These are phyloP conservation scores for Drosophila prolongata DNA, from an alignment of 2,888 invertebrate genomes.

Conservation along the genomic window DNA sequence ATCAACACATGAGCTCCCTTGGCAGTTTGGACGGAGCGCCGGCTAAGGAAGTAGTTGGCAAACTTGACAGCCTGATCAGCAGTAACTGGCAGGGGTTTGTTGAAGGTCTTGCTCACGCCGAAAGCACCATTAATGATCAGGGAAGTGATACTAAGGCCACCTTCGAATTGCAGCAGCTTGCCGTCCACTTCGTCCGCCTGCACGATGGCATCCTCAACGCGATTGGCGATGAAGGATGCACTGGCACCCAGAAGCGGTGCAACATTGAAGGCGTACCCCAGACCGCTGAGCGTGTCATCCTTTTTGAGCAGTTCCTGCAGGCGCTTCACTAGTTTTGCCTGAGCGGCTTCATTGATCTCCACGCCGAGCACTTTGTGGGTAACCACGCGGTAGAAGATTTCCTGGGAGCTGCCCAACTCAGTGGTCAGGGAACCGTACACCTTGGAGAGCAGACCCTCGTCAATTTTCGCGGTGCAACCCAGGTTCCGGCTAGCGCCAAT, in stretches of 20 bases:
- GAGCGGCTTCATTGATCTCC: slow-evolving; percentile 88
- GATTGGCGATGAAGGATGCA: slow-evolving; percentile 88
- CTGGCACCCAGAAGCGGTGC: slow-evolving; percentile 89
- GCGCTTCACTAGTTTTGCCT: slow-evolving; percentile 89
- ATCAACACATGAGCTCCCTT: slow-evolving; percentile 93
- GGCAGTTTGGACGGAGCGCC: slow-evolving; percentile 94
- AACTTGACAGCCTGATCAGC: slow-evolving; percentile 94
- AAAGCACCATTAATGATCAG: slow-evolving; percentile 87
- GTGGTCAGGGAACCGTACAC: slow-evolving; percentile 87
- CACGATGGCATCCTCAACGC: slow-evolving; percentile 95
- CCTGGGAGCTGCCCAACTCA: slow-evolving; percentile 88
- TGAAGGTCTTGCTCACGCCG: slow-evolving; percentile 87
- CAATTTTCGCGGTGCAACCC: slow-evolving; percentile 85
- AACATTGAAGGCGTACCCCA: slow-evolving; percentile 93
- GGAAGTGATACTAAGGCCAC: slow-evolving; percentile 92
- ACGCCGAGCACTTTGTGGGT: slow-evolving; percentile 89
- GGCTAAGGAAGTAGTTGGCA: slow-evolving; percentile 94
- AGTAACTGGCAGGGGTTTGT: slow-evolving; percentile 89
- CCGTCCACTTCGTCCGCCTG: slow-evolving; percentile 98
- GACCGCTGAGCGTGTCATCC: slow-evolving; percentile 92
- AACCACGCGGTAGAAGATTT: slow-evolving; percentile 90
- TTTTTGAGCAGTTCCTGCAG: slow-evolving; percentile 92
- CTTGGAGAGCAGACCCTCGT: slow-evolving; percentile 85
- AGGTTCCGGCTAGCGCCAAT: slow-evolving; percentile 87
- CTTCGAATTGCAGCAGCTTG: slow-evolving; percentile 95